Evolutionary conservation across 2,888 invertebrate genomes (phyloP), one percentile per base, ranked within the genome.

Genomic region (Cephalotes varians): DNA sequence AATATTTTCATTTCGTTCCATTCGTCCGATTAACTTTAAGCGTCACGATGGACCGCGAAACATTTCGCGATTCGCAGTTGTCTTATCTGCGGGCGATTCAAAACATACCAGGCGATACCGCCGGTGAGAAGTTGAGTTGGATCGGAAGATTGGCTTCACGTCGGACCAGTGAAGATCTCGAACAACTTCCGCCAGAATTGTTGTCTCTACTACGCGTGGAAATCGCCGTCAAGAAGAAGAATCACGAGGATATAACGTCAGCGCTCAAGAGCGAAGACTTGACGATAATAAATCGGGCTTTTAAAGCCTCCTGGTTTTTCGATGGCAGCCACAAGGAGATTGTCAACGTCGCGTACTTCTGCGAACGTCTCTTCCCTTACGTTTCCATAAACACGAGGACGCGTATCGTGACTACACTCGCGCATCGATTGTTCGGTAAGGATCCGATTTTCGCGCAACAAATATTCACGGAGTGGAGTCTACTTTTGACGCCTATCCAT

Each of bases 271-370:
- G 10, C 10, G 91, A 92, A 0, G 92, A 94, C 64, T 4, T 74
- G 12, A 71, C 81, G 7, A 51, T 94, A 0, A 86, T 93, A 6
- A 86, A 90, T 7, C 88, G 88, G 44, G 94, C 93, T 1, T 67
- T 94, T 7, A 86, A 89, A 10, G 90, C 91, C 0, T 82, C 80
- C 0, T 92, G 93, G 91, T 92, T 94, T 40, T 94, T 94, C 76
- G 73, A 91, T 7, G 91, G 90, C 0, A 86, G 84, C 1, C 81
- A 92, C 67, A 79, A 82, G 7, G 60, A 85, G 0, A 47, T 93
- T 0, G 85, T 92, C 2, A 89, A 91, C 44, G 86, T 87, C 1
- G 54, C 90, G 0, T 93, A 92, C 69, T 93, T 94, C 25, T 58
- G 87, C 4, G 37, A 82, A 0, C 62, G 92, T 25, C 37, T 95